These are phyloP conservation scores for Zosterops lateralis DNA, from an alignment of 2,113 vertebrate species.

Conservation along the genomic window DNA sequence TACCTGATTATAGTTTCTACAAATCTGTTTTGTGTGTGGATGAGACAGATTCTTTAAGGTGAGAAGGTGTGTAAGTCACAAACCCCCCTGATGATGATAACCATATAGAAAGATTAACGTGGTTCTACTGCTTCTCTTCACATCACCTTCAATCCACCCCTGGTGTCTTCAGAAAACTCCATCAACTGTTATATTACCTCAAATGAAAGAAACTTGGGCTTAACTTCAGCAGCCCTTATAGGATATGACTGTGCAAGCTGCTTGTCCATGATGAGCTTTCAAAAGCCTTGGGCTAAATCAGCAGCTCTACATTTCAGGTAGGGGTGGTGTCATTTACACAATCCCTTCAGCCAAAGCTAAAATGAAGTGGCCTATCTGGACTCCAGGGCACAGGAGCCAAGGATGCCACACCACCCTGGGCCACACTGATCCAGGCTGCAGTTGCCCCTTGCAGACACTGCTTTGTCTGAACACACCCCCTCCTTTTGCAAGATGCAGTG, in stretches of 20 bases:
- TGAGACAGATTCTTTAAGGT: background rate
- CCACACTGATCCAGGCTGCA: background rate
- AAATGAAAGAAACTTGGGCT: background rate
- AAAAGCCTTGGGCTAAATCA: background rate
- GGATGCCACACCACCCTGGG: too few species aligned
- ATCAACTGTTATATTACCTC: background rate
- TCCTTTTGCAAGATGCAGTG: background rate
- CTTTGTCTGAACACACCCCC: background rate
- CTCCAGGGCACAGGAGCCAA: background rate
- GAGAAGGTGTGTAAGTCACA: background rate
- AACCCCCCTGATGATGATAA: fast-evolving
- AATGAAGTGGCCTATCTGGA: background rate
- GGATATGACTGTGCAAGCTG: background rate
- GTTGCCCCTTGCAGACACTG: background rate
- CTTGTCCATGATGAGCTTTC: background rate
- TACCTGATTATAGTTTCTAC: background rate
- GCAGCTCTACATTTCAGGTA: background rate
- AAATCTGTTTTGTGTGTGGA: background rate
- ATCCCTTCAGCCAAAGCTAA: background rate
- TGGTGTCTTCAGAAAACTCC: background rate
- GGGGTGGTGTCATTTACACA: background rate
- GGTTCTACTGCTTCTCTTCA: background rate
- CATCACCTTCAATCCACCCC: background rate
- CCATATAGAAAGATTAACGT: background rate
- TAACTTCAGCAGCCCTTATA: background rate